Evolutionary conservation across 2,888 invertebrate species (phyloP), one percentile per base, ranked within the genome.

Genomic region (Drosophila paramelanica): DNA sequence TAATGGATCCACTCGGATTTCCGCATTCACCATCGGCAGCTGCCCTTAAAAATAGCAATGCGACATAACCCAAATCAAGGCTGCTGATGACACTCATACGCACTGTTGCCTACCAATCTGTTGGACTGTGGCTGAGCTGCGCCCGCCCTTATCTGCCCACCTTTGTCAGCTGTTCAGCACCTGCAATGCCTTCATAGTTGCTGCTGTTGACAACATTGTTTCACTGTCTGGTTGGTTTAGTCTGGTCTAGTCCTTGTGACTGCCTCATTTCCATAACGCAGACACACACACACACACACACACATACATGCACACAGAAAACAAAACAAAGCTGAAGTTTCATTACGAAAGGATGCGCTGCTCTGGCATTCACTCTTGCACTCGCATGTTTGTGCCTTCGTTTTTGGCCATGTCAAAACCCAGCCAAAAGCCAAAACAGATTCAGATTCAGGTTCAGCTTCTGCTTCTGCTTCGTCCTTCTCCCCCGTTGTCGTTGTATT

Each of bases 191-290:
- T 50, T 57, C 41, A 56, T 66, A 76, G 67, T 51, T 72, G 60
- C 83, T 88, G 84, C 61, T 83, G 89, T 78, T 84, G 84, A 84
- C 89, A 89, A 87, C 81, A 87, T 86, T 86, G 89, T 88, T 88
- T 74, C 82, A 71, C 56, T 59, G 33, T 47, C 62, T 66, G 55
- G 46, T 57, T 46, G 52, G 39, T 65, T 41, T 51, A 43, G 58
- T 57, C 65, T 58, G 60, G 56, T 79, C 62, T 77, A 69, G 68
- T 68, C 61, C 58, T 64, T 67, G 59, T 74, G 62, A 65, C 67
- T 70, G 74, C 68, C 83, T 84, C 83, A 85, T 85, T 89, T 85
- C 85, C 85, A 85, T 85, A 89, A 79, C 79, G 56, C 56, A 79
- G 68, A 81, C 71, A 56, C 45, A 60, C 56, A 52, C 58, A 55